Base-by-base conservation (phyloP, 1,140 invertebrate species). In the Latrodectus geometricus region DNA sequence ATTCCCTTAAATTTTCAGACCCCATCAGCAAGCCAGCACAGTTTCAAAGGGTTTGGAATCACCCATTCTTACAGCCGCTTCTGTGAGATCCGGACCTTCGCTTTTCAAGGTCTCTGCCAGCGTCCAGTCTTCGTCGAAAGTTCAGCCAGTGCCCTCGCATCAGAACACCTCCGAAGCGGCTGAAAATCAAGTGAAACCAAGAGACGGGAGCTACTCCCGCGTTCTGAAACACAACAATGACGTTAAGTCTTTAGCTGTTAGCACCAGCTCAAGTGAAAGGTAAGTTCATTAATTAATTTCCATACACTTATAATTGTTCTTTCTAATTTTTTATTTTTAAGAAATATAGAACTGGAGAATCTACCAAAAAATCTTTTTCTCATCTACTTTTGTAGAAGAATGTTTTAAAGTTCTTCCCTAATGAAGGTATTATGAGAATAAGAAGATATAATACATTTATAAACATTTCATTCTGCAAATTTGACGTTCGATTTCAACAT, bases 91-190 rank as follows among this genome's bases (percentile, higher is more conserved):
- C 9, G 17, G 14, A 15, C 66, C 83, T 0, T 69, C 11, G 21
- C 15, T 20, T 17, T 86, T 86, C 11, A 78, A 86, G 48, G 83
- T 72, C 8, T 84, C 82, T 11, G 72, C 82, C 11, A 84, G 82
- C 12, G 72, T 84, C 12, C 73, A 52, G 49, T 86, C 83, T 15
- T 70, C 75, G 12, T 69, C 83, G 9, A 77, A 61, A 78, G 50
- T 52, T 9, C 72, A 48, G 0, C 50, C 48, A 52, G 17, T 1
- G 50, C n/a, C 17, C 81, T 11, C 9, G 15, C 72, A 54, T n/a
- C 54, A 21, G 17, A 70, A 61, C 11, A 14, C 17, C 14, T 8
- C 35, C 21, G 0, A 50, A 49, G 4, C 49, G 4, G 9, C 82
- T 5, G 54, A 3, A 17, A 9, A 35, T n/a, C 50, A 11, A 2